Percentiles rank a stretch among this genome's conserved stretches.
Conservation (phyloP, 2,888 invertebrate genomes). For the Holacanthella duospinosa region DNA sequence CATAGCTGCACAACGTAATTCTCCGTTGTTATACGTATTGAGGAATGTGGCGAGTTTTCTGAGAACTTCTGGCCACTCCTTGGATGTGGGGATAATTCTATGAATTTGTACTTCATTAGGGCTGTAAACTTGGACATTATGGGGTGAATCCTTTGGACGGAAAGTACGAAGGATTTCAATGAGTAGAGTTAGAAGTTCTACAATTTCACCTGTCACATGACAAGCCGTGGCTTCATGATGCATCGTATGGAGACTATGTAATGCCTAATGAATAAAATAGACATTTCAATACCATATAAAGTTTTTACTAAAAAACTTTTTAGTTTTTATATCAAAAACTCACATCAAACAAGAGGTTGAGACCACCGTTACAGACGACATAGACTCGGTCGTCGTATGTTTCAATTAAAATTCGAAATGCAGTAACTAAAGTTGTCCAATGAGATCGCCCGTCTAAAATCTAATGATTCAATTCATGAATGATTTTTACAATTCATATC, state of each 20-base stretch:
- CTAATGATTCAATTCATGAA: no score
- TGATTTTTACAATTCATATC: not conserved
- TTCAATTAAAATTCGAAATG: constrained; percentile 77
- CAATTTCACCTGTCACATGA: constrained; percentile 70
- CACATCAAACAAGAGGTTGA: constrained; percentile 68
- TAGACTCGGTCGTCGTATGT: constrained; percentile 78
- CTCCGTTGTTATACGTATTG: constrained; percentile 78
- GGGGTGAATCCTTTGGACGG: constrained; percentile 32
- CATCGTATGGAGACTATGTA: constrained; percentile 84
- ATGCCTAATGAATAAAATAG: constrained; percentile 51
- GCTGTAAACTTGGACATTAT: constrained; percentile 25
- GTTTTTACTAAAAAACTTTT: not conserved
- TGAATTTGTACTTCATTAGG: constrained; percentile 30
- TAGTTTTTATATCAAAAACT: constrained; percentile 17
- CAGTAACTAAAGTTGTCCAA: constrained; percentile 87
- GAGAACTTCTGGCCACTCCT: constrained; percentile 81
- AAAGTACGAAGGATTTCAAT: constrained; percentile 32
- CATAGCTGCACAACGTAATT: constrained; percentile 66
- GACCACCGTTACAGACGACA: constrained; percentile 80
- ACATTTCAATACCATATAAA: not conserved
- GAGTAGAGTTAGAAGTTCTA: constrained; percentile 58
- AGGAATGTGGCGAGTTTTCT: constrained; percentile 73
- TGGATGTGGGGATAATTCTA: constrained; percentile 43
- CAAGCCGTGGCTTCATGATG: constrained; percentile 87
- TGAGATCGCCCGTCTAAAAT: constrained; percentile 80